Evolutionary conservation across 23 tunicate species (phyloP), one percentile per base, ranked within the genome.

Genomic region (Ascidia mentula): DNA sequence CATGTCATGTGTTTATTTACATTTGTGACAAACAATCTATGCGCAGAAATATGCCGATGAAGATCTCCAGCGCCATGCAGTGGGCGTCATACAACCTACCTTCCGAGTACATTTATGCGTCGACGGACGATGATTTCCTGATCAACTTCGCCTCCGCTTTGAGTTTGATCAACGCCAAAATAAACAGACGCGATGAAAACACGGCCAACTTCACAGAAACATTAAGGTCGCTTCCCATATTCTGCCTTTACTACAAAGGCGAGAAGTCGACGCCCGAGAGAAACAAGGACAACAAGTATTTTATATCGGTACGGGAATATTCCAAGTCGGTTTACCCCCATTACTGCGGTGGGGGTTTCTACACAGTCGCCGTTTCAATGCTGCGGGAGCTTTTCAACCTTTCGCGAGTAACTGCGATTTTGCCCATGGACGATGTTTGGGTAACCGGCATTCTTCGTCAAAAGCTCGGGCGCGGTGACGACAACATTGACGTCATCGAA

Each of bases 321-420:
- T 37, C 84, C 1, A 30, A n/a, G 46, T 37, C 69, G 4, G 34
- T 45, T 17, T 82, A 73, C 35, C 93, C 93, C 13, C 93, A 87
- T 22, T 88, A 88, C 73, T 88, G 93, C 35, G 83, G 93, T 28
- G 93, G 87, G 13, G 93, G 93, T 28, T 82, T 86, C 72, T 88
- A 88, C 69, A 76, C 84, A 34, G 77, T 88, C 79, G 61, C 93
- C 6, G 87, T 88, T 32, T 37, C 69, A 12, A 72, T 78, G 82
- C 38, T 86, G 0, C n/a, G 39, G 18, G 85, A 88, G 1, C 75
- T 88, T 18, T 72, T 77, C 36, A 34, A 53, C 0, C 37, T 77
- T 5, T 82, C 83, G 13, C 45, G 87, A 18, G 28, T 31, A 35
- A 88, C 86, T 0, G 72, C 37, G 15, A 31, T 42, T 37, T 35